Evolutionary conservation across 1,140 invertebrate species (phyloP).

Genomic region (Sarcophaga peregrina): DNA sequence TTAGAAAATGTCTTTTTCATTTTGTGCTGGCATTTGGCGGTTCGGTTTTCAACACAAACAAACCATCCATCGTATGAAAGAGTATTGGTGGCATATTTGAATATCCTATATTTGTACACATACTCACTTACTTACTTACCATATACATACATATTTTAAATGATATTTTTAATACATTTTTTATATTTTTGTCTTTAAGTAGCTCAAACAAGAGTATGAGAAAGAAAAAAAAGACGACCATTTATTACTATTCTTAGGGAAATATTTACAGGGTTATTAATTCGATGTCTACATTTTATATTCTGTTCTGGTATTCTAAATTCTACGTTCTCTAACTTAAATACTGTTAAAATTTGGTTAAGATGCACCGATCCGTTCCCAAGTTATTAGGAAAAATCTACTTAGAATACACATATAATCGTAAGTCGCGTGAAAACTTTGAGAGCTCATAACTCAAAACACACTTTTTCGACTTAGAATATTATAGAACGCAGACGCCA

Average conservation of each 20-base stretch:
- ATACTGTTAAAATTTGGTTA: too few relatives aligned
- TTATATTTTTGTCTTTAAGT: not conserved
- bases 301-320: too few relatives aligned
- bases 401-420: too few relatives aligned
- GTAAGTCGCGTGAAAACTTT: too few relatives aligned
- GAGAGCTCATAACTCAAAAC: too few relatives aligned
- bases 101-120: not conserved
- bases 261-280: not conserved
- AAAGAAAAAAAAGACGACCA: not conserved
- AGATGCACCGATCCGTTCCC: too few relatives aligned
- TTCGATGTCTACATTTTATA: too few relatives aligned
- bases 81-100: slow-evolving; percentile 24
- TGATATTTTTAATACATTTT: not conserved
- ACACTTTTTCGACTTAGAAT: too few relatives aligned
- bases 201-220: not conserved
- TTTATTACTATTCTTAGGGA: not conserved
- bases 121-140: too few relatives aligned
- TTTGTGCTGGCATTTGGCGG: slow-evolving; percentile 21
- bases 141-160: not conserved
- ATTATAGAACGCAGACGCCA: too few relatives aligned
- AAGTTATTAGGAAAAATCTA: too few relatives aligned
- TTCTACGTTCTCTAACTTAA: too few relatives aligned
- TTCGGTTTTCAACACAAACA: not conserved
- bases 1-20: not conserved
- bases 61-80: not conserved